Percentiles rank a stretch among this genome's conserved stretches.
These are phyloP conservation scores for Cladorhizidae sp. DNA, from an alignment of 37 sponge, comb jelly and placozoan genomes.

Conservation along the genomic window DNA sequence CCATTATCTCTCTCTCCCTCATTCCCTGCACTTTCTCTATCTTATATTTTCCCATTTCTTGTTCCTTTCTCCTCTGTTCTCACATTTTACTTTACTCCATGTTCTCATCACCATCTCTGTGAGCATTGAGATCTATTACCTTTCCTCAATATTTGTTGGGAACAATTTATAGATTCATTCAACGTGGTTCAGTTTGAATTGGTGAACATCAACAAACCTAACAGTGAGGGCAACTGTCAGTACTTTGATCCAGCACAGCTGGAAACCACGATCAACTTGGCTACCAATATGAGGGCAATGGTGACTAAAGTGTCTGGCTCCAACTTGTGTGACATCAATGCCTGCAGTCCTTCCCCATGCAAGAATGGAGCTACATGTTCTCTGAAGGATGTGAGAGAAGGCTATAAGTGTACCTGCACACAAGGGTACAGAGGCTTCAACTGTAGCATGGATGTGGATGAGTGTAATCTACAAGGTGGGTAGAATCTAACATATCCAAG, in stretches of 20 bases:
- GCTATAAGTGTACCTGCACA: constrained; percentile 59
- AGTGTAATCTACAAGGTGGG: constrained; percentile 35
- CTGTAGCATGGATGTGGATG: constrained; percentile 49
- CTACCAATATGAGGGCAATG: not conserved
- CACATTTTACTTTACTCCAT: not conserved
- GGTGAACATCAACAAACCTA: constrained; percentile 14
- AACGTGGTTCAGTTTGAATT: constrained; percentile 8
- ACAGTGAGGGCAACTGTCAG: constrained; percentile 9
- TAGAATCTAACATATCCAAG: too few species aligned
- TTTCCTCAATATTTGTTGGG: too few species aligned
- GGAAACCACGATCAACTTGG: too few species aligned
- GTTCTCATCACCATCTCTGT: not conserved
- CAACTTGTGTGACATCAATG: constrained; percentile 32
- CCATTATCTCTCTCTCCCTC: too few species aligned
- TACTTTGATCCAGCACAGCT: not conserved
- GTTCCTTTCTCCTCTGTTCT: too few species aligned
- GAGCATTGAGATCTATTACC: too few species aligned
- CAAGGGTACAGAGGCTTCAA: constrained; percentile 37
- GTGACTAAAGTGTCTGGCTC: constrained; percentile 1
- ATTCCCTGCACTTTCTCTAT: too few species aligned
- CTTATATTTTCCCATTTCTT: too few species aligned
- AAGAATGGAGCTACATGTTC: constrained; percentile 51
- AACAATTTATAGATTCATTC: not conserved
- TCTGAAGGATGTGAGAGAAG: constrained; percentile 5
- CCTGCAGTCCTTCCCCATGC: constrained; percentile 74